These are phyloP conservation scores for Habroteleia sp. DNA, from an alignment of 2,888 invertebrate species.

Conservation along the genomic window DNA sequence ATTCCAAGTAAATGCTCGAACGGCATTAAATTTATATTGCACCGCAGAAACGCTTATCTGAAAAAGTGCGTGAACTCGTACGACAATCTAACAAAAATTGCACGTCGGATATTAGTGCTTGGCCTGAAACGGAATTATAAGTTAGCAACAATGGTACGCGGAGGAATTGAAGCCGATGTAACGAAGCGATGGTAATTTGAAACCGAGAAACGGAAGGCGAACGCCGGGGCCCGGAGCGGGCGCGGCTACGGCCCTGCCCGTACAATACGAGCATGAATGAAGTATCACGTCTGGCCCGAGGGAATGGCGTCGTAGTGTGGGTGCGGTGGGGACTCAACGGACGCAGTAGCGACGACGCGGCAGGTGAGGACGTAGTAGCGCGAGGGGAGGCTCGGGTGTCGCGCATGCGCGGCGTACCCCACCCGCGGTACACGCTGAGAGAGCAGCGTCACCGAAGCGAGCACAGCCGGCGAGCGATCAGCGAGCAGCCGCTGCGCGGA, in stretches of 20 bases:
- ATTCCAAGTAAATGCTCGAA: no score
- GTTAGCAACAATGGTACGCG: no score
- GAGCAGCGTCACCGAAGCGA: conserved; percentile 68
- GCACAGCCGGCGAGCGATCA: conserved; percentile 69
- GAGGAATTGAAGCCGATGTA: no score
- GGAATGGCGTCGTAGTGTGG: conserved; percentile 68
- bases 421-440: conserved; percentile 67
- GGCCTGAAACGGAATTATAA: no score
- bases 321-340: conserved; percentile 64
- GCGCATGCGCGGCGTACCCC: conserved; percentile 64
- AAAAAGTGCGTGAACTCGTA: no score
- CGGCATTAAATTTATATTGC: no score
- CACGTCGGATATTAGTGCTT: no score
- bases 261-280: conserved; percentile 80
- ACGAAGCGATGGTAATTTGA: no score
- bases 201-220: not conserved
- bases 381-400: conserved; percentile 44
- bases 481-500: conserved; percentile 47
- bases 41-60: no score
- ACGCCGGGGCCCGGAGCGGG: conserved; percentile 54
- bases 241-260: conserved; percentile 70
- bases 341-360: conserved; percentile 59
- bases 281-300: conserved; percentile 78
- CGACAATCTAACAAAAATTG: no score
- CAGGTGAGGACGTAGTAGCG: conserved; percentile 54